Evolutionary conservation across 2,888 invertebrate genomes (phyloP), one percentile per base, ranked within the genome.

Genomic region (Lasioglossum oenotherae): DNA sequence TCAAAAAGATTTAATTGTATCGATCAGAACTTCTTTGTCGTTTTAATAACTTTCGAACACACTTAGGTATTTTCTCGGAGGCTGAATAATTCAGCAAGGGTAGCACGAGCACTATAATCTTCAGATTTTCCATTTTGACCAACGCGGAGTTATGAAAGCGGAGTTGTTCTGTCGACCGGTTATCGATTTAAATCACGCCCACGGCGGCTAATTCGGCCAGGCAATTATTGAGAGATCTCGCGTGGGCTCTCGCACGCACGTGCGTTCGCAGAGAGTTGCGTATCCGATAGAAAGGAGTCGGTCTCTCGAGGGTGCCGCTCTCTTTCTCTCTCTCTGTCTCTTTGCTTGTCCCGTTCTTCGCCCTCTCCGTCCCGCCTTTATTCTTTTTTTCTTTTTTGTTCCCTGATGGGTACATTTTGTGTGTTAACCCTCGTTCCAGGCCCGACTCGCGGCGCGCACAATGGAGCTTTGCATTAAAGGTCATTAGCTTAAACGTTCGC

Each of bases 401-500:
- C 86, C 86, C 75, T 81, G 84, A 87, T 84, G 86, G 87, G 81
- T 81, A 85, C 86, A 89, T 88, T 91, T 91, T 89, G 85, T 84
- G 84, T 82, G 84, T 87, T 88, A 87, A 87, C 86, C 83, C 88
- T 89, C 90, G 87, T 88, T 82, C 82, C 84, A 82, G 72, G 74
- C 78, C 74, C 80, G 81, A 81, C 88, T 84, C 82, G 85, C 90
- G 86, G 78, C 76, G 82, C 78, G 67, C 73, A 92, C 92, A 92
- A 92, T 92, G 86, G 91, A 91, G 89, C 88, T 89, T 88, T 91
- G 87, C 89, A 91, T 92, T 92, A 92, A 91, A 91, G 89, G 89
- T 91, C 91, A 92, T 92, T 92, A 92, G 90, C 92, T 92, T 91
- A 90, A 92, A 90, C 89, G 91, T 90, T 90, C 87, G 90, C 83